Conservation (phyloP, 2,113 vertebrate species). For the Tupaia chinensis region DNA sequence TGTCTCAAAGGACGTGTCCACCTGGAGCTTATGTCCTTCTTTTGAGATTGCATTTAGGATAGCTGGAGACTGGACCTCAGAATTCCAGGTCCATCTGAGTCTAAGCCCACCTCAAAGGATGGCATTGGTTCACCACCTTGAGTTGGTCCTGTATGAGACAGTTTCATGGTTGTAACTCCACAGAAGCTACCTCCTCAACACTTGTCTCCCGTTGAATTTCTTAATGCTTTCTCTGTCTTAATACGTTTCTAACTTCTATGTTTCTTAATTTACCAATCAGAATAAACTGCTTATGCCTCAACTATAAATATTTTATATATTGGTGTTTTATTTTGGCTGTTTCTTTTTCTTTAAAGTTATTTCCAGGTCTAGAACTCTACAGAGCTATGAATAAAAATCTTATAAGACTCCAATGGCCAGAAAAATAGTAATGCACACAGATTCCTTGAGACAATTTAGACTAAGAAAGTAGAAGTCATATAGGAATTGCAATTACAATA, state of each 20-base stretch:
- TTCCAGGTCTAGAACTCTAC: constrained; percentile 28
- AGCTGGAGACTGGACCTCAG: background rate
- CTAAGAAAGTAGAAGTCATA: background rate
- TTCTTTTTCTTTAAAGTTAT: background rate
- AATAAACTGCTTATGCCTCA: background rate
- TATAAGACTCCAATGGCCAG: background rate
- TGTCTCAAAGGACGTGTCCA: background rate
- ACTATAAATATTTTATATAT: background rate
- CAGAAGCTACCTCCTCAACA: background rate
- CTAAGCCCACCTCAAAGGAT: background rate
- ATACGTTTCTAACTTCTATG: background rate
- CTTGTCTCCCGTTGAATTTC: background rate
- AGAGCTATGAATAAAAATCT: background rate
- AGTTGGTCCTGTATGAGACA: background rate
- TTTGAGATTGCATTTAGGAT: background rate
- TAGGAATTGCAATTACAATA: background rate
- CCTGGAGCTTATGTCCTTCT: background rate
- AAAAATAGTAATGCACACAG: background rate
- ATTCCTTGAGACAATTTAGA: constrained; percentile 5
- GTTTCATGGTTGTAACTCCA: background rate
- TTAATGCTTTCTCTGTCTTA: background rate
- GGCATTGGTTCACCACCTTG: background rate
- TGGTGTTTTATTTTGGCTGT: background rate
- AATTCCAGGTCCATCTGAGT: background rate
- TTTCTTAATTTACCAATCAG: background rate